These are phyloP conservation scores for Sebastiscus tertius DNA, from an alignment of 2,797 vertebrate genomes.

Conservation along the genomic window DNA sequence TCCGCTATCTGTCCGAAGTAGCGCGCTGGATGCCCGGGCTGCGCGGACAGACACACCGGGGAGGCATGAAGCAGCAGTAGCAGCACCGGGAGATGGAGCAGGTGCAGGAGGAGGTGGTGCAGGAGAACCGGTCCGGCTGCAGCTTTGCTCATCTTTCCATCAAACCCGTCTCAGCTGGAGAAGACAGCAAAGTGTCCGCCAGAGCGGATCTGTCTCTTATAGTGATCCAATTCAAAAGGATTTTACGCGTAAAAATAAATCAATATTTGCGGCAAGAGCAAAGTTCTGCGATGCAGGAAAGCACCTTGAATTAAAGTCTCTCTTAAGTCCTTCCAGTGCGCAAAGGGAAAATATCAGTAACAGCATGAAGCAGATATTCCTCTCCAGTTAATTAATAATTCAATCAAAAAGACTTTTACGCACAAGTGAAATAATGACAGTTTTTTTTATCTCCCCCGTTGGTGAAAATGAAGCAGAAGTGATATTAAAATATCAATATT, in stretches of 20 bases:
- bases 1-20: conserved; percentile 72
- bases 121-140: conserved; percentile 45
- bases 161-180: conserved; percentile 35
- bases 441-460: background rate
- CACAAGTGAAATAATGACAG: background rate
- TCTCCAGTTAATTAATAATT: background rate
- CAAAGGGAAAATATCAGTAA: background rate
- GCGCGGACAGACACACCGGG: conserved; percentile 42
- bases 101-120: background rate
- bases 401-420: conserved; percentile 21
- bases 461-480: background rate
- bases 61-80: conserved; percentile 45
- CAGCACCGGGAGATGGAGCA: conserved; percentile 21
- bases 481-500: background rate
- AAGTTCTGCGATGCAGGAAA: background rate
- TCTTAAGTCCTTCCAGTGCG: conserved; percentile 1
- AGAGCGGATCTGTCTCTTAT: background rate
- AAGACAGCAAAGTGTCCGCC: conserved; percentile 15
- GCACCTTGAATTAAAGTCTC: background rate
- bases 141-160: conserved; percentile 78
- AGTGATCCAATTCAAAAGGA: background rate
- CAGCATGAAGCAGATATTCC: background rate
- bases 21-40: conserved; percentile 32
- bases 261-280: background rate
- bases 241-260: background rate